Base-by-base conservation (phyloP, 1,140 invertebrate species). In the Leptestheria dahalacensis region DNA sequence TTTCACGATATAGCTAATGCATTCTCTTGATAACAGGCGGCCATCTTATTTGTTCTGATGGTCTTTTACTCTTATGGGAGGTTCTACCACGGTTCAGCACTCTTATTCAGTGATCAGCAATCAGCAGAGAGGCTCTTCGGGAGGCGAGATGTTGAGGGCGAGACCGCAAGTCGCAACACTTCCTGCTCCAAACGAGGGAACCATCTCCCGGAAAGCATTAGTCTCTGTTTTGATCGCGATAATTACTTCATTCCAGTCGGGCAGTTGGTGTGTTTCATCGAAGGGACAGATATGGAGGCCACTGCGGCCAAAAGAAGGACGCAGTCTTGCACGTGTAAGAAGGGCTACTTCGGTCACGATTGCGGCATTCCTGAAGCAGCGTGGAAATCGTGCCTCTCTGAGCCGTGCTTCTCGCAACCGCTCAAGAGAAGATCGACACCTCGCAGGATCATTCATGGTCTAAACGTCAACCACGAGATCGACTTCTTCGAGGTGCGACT, bases 401-500 rank as follows among this genome's bases (percentile, higher is more conserved):
- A 61, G 18, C 26, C 48, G 11, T 48, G 60, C 18, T 46, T n/a
- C n/a, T 54, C 10, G 47, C 61, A 11, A 60, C 50, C 33, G 28
- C 53, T 62, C 21, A 51, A 33, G 4, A 53, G 64, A 20, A 51
- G 66, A 21, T 23, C 55, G 23, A 50, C 46, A 18, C 66, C 65
- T 0, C 57, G 66, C 48, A 58, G 66, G 47, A 29, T 66, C 12
- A 65, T 68, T 48, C 65, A 68, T 46, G 66, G 61, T 6, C 41
- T 68, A 9, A 62, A 63, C 20, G 61, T 68, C n/a, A 64, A 67
- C 53, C 65, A 68, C 51, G 66, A 68, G 57, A 62, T 65, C 47
- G 65, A 64, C 11, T 60, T 66, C 29, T 65, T 68, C 20, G 80
- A 84, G 64, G 75, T 81, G 25, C 75, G 77, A 64, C 69, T 83